phyloP scores from a whole-genome alignment of 2,113 vertebrate species.

The Canis aureus region DNA sequence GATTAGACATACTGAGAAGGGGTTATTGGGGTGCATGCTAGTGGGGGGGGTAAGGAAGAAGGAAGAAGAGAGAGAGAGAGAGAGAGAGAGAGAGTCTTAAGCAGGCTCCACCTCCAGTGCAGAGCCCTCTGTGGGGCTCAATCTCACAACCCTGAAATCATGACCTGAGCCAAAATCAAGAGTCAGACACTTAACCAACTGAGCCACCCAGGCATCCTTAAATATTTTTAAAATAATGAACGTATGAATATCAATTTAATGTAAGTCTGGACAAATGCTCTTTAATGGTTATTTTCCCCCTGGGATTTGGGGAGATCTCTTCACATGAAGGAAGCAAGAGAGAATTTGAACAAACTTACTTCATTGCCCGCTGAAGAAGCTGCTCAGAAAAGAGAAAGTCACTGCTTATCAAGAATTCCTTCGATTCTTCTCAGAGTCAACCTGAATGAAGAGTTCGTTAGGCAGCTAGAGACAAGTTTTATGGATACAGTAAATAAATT shows the following conservation, averaged over 20 bases:
- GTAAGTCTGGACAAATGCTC: not conserved
- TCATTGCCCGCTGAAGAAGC: not conserved
- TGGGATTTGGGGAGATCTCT: not conserved
- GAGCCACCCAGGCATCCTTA: not conserved
- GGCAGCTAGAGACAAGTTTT: conserved; percentile 50
- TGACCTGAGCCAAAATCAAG: not conserved
- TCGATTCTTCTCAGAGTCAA: not conserved
- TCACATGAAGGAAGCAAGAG: not conserved
- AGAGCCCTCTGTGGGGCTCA: not conserved
- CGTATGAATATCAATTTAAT: not conserved
- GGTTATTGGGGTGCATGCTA: not conserved
- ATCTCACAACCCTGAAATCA: not conserved
- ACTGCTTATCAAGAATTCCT: not conserved
- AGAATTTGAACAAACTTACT: not conserved
- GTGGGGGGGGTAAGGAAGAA: not conserved
- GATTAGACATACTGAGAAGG: not conserved
- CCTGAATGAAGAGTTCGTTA: not conserved
- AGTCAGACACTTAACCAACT: not conserved
- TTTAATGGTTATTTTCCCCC: not conserved
- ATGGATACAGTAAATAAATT: conserved; percentile 66
- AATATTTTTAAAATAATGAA: conserved; percentile 25
- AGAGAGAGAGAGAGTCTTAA: not conserved
- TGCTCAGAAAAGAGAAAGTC: not conserved
- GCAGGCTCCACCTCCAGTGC: not conserved
- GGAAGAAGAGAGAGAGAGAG: not conserved